phyloP scores from a whole-genome alignment of 2,113 vertebrate species.

The Leucopternis melanops region DNA sequence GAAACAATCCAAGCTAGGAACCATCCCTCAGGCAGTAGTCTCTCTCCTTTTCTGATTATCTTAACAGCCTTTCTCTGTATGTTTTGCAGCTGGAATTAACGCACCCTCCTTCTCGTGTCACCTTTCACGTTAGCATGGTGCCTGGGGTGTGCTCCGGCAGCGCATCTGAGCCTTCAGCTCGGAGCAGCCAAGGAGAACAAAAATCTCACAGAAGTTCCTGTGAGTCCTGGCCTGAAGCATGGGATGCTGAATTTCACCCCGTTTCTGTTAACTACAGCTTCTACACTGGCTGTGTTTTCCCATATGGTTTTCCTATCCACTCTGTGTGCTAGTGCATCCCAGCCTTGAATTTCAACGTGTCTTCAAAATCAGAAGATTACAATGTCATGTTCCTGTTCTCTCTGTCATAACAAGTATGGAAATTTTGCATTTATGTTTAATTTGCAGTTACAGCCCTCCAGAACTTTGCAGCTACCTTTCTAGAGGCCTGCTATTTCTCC shows the following conservation, averaged over 20 bases:
- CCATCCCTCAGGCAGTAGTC: neutral
- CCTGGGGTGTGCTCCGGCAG: neutral
- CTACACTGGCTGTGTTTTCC: neutral
- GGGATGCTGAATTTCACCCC: neutral
- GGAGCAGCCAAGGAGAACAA: neutral
- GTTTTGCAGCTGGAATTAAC: neutral
- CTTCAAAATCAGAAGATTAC: neutral
- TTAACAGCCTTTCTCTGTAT: neutral
- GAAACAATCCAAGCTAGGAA: neutral
- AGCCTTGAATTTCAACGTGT: neutral
- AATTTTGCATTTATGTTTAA: neutral
- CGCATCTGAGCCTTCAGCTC: neutral
- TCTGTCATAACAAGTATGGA: neutral
- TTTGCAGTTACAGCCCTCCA: neutral
- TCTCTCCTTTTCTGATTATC: neutral
- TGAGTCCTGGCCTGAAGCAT: neutral
- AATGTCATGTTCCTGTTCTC: neutral
- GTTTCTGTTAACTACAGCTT: neutral
- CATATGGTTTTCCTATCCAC: rapidly evolving
- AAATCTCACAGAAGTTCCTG: neutral
- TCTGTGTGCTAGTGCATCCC: neutral
- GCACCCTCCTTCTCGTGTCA: neutral
- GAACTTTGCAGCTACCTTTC: neutral
- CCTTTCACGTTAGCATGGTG: neutral
- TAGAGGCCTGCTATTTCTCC: neutral